Percentiles rank a stretch among this genome's conserved stretches.
Conservation (phyloP, 2,888 invertebrate species). For the Volucella bombylans region DNA sequence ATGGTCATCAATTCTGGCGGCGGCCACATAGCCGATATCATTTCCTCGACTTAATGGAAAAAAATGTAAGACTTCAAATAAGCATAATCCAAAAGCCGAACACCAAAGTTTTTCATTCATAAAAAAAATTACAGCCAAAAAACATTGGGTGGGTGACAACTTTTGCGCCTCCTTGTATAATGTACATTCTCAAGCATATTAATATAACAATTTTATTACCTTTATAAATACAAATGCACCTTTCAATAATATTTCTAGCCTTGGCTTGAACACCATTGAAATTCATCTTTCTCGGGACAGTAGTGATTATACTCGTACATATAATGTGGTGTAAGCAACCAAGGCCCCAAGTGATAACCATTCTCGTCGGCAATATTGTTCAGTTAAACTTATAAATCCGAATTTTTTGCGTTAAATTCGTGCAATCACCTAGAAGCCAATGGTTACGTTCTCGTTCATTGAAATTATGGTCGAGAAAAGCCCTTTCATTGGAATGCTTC, state of each 20-base stretch:
- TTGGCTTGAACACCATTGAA: not conserved
- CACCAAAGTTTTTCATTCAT: too few relatives aligned
- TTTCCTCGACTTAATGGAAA: too few relatives aligned
- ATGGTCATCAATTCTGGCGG: too few relatives aligned
- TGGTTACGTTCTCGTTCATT: not conserved
- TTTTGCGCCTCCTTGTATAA: too few relatives aligned
- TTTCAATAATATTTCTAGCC: too few relatives aligned
- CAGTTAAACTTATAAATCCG: not conserved
- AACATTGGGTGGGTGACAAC: too few relatives aligned
- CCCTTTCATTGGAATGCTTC: constrained; percentile 30
- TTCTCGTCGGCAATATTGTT: not conserved
- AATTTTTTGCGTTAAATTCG: not conserved
- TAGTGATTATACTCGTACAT: not conserved
- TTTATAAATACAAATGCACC: not conserved
- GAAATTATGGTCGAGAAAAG: not conserved
- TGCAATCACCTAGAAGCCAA: constrained; percentile 9
- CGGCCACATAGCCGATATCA: too few relatives aligned
- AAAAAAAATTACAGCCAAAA: too few relatives aligned
- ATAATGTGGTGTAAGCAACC: constrained; percentile 10
- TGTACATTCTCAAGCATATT: not conserved
- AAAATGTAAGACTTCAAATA: too few relatives aligned
- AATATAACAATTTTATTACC: not conserved
- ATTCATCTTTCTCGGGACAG: not conserved
- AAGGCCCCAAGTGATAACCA: constrained; percentile 2
- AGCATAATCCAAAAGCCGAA: too few relatives aligned